Evolutionary conservation across 1,140 invertebrate species (phyloP).

Genomic region (Nephila pilipes): DNA sequence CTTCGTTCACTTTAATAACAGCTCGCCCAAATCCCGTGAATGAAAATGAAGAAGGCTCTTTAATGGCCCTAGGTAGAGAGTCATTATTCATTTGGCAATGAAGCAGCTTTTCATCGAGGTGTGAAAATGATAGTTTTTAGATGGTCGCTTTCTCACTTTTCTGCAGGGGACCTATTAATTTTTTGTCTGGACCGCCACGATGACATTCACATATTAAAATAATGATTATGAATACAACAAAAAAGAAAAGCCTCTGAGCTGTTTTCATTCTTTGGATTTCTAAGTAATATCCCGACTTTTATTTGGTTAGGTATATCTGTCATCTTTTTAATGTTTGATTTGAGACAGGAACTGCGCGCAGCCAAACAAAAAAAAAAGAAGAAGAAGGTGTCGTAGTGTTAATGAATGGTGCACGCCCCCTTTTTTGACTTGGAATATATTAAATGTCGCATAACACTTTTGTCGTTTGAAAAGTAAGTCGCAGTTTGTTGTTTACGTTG

Average conservation of each 20-base stretch:
- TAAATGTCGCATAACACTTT: background rate
- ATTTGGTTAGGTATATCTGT: conserved; percentile 26
- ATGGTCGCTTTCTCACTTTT: conserved; percentile 29
- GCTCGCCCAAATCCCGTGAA: background rate
- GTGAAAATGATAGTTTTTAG: conserved; percentile 75
- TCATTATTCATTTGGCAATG: conserved; percentile 60
- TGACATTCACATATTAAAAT: conserved; percentile 68
- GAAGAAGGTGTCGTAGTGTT: background rate
- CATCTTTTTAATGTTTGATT: background rate
- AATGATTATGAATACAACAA: conserved; percentile 49
- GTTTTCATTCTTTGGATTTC: conserved; percentile 32
- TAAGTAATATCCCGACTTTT: conserved; percentile 43
- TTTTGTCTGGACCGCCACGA: conserved; percentile 46
- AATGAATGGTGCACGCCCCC: conserved; percentile 38
- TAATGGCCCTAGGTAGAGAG: conserved; percentile 23
- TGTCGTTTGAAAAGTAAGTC: no score
- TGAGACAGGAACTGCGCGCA: conserved; percentile 12
- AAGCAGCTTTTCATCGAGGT: conserved; percentile 67
- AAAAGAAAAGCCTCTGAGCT: conserved; percentile 1
- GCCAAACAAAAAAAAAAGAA: no score
- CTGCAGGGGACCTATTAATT: conserved; percentile 63
- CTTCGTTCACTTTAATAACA: conserved; percentile 51
- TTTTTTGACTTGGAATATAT: background rate
- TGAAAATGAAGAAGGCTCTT: conserved; percentile 25
- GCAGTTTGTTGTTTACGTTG: no score